These are phyloP conservation scores for Ctenosaura bakeri DNA, from an alignment of 2,797 vertebrate genomes.

Conservation along the genomic window DNA sequence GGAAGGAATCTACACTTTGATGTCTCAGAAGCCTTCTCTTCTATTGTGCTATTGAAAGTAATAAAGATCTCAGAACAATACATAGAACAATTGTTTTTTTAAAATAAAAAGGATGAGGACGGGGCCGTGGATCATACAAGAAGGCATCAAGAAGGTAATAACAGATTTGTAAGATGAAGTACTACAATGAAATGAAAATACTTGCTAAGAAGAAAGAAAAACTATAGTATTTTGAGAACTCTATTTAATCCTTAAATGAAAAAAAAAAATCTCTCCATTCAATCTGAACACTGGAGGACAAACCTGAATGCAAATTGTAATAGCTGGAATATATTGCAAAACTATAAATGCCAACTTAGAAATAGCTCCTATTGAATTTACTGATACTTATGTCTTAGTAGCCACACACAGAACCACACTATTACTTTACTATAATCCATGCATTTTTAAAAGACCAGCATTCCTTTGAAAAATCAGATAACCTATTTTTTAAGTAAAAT, in stretches of 20 bases:
- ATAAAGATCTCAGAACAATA: neutral
- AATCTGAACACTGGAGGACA: neutral
- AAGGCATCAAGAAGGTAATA: conserved; percentile 7
- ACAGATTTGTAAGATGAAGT: conserved; percentile 7
- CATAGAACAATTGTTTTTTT: conserved; percentile 7
- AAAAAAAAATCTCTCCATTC: neutral
- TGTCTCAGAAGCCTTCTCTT: conserved; percentile 39
- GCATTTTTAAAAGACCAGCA: neutral
- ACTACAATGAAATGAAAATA: conserved; percentile 18
- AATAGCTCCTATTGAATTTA: neutral
- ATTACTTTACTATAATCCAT: neutral
- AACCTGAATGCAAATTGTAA: neutral
- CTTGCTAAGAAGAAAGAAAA: conserved; percentile 14
- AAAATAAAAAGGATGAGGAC: conserved; percentile 12
- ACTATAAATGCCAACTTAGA: neutral
- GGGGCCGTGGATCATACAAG: neutral
- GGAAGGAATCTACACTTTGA: conserved; percentile 45
- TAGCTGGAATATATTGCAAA: neutral
- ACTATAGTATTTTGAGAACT: neutral
- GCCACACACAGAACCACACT: no score
- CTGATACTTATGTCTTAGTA: no score
- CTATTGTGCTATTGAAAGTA: neutral
- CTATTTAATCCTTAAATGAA: conserved; percentile 32
- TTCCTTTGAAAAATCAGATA: neutral
- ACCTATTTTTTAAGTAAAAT: neutral